Conservation (phyloP, 2,113 vertebrate species). For the Sitta europaea region DNA sequence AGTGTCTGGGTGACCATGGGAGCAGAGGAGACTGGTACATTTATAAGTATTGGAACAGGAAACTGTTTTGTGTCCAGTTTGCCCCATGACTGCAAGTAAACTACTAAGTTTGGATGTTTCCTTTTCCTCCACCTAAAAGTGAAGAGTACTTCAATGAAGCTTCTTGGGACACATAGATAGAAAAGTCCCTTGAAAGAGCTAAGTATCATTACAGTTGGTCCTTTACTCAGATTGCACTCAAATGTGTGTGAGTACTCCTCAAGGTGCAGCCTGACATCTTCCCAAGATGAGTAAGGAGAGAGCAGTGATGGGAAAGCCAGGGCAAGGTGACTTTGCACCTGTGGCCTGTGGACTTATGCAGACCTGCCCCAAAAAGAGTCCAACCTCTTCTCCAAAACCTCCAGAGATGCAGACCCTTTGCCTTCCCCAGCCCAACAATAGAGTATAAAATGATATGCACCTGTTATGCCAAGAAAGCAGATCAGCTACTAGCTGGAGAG, state of each 20-base stretch:
- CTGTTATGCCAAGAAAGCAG: not conserved
- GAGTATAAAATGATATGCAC: not conserved
- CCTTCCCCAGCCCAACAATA: not conserved
- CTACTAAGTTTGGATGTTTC: not conserved
- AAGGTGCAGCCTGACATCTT: not conserved
- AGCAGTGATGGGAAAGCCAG: not conserved
- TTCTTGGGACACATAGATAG: not conserved
- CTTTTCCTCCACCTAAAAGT: not conserved
- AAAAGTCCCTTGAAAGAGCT: not conserved
- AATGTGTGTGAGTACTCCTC: not conserved
- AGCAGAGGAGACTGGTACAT: not conserved
- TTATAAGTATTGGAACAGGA: not conserved
- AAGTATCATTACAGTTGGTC: not conserved
- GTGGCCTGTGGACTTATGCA: not conserved
- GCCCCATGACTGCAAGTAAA: not conserved
- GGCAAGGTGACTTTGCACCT: not conserved
- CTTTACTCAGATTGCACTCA: not conserved
- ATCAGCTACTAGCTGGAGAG: not conserved
- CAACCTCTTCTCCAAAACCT: not conserved
- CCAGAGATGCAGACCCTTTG: not conserved
- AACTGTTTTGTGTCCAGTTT: not conserved
- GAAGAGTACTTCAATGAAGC: not conserved
- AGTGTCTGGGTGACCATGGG: not conserved
- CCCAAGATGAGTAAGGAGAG: not conserved
- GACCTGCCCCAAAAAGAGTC: no score